Evolutionary conservation across 1,140 invertebrate genomes (phyloP), one percentile per base, ranked within the genome.

Genomic region (Wiebesia pumilae): DNA sequence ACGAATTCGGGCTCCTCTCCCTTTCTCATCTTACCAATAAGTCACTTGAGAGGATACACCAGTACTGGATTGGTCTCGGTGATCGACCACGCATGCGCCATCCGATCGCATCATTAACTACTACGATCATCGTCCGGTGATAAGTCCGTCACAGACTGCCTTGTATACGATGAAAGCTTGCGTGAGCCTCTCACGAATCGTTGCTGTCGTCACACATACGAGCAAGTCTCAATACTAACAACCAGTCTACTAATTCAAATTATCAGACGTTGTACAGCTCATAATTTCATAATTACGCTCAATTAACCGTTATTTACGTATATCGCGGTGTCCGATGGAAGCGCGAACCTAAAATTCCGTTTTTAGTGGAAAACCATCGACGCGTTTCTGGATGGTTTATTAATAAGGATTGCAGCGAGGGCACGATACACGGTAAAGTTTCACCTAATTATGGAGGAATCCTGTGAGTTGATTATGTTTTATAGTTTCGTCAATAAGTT

Each of bases 101-200:
- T 1, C 27, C 27, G 67, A 84, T 80, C 83, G 71, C 43, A 51
- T 81, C 81, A 58, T 87, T 87, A 87, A 85, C 83, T 83, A 83
- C 77, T 87, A 87, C 80, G 83, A 85, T 87, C 85, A 85, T 87
- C 83, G 83, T 33, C 19, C 10, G 12, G 43, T 51, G 83, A 87
- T 82, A 82, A 87, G 67, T 79, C 40, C 62, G 6, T 33, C 73
- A 65, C 40, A 62, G 16, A 30, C 73, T 43, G 82, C 47, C 67
- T 2, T 33, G 35, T 40, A 7, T 38, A 40, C 12, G 38, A 21
- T 27, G 3, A 24, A 35, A 40, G 69, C n/a, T 38, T 38, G 19
- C 7, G 19, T 27, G 69, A 12, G 19, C 19, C 51, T 14, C 51
- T 12, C 51, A 54, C 1, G 16, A 40, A 4, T 33, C 4, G 35